phyloP scores from a whole-genome alignment of 2,888 invertebrate genomes.

The Thysanoteuthis rhombus region DNA sequence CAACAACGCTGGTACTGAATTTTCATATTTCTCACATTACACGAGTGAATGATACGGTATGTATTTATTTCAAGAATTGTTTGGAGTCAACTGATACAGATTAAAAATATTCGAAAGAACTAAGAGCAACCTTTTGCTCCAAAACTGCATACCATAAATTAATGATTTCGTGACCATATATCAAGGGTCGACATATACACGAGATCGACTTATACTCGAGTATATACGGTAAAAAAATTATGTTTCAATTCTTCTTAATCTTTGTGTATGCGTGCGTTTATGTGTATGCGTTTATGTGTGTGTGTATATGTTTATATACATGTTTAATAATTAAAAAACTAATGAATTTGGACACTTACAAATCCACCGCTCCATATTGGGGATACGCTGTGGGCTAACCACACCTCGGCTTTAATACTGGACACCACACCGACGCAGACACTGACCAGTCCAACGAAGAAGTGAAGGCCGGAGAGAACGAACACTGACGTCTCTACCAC shows the following conservation, averaged over 20 bases:
- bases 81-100: no score
- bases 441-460: slow-evolving; percentile 62
- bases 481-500: slow-evolving; percentile 60
- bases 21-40: no score
- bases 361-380: slow-evolving; percentile 69
- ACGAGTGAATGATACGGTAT: no score
- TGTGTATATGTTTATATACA: background rate
- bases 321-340: background rate
- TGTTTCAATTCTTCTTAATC: background rate
- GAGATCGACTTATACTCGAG: no score
- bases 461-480: slow-evolving; percentile 61
- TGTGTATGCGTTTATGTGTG: background rate
- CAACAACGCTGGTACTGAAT: no score
- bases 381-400: slow-evolving; percentile 67
- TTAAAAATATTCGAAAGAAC: no score
- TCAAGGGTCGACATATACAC: no score
- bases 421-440: slow-evolving; percentile 64
- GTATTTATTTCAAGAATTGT: no score
- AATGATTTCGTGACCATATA: no score
- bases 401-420: slow-evolving; percentile 65
- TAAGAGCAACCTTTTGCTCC: no score
- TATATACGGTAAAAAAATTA: no score
- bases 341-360: slow-evolving; percentile 59
- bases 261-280: background rate
- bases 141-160: no score